These are phyloP conservation scores for Electrophaes corylata DNA, from an alignment of 2,888 invertebrate genomes.

Conservation along the genomic window DNA sequence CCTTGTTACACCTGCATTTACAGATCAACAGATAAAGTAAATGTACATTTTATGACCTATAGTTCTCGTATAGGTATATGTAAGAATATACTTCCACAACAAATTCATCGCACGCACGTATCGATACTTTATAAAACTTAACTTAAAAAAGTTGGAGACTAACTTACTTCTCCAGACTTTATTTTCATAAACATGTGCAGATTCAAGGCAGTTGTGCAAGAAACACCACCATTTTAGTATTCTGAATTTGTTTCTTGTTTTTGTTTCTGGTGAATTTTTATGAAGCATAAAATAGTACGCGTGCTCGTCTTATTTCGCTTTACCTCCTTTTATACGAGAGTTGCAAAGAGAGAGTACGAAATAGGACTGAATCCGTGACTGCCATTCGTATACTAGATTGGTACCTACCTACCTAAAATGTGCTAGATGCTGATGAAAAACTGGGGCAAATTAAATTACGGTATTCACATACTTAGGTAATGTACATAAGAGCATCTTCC, in stretches of 20 bases:
- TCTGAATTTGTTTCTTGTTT: constrained; percentile 28
- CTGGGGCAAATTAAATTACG: neutral
- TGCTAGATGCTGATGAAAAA: neutral
- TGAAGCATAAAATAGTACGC: constrained; percentile 21
- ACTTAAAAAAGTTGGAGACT: too few relatives aligned
- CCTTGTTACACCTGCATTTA: too few relatives aligned
- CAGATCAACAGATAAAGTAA: too few relatives aligned
- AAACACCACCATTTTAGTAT: constrained; percentile 23
- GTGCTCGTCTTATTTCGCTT: constrained; percentile 20
- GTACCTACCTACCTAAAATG: neutral
- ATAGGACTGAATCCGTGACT: constrained; percentile 4
- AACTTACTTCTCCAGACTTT: neutral
- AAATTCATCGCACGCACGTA: neutral
- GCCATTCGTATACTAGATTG: neutral
- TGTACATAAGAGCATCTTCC: too few relatives aligned
- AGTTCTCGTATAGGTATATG: too few relatives aligned
- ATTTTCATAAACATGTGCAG: neutral
- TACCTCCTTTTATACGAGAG: constrained; percentile 18
- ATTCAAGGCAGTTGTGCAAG: constrained; percentile 5
- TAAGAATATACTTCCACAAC: too few relatives aligned
- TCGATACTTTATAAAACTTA: neutral
- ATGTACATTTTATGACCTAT: too few relatives aligned
- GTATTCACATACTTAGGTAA: too few relatives aligned
- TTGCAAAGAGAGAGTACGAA: constrained; percentile 4
- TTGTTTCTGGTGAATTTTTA: constrained; percentile 22